Conservation (phyloP, 2,888 invertebrate species). For the Belgica antarctica region DNA sequence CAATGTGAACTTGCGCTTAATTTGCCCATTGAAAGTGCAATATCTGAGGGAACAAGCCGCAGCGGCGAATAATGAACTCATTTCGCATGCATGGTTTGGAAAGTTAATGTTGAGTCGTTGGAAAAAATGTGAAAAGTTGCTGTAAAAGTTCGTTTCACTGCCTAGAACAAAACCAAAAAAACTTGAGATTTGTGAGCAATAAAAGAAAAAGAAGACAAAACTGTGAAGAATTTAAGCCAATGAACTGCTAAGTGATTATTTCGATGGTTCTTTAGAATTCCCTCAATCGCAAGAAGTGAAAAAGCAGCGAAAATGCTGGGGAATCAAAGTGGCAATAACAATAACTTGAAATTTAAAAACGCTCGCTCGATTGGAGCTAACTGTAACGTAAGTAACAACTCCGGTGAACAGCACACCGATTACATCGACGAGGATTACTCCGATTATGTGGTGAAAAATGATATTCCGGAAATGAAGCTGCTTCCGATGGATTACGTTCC, state of each 20-base stretch:
- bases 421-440: constrained; percentile 50
- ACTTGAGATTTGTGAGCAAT: background rate
- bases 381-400: background rate
- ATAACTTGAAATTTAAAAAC: constrained; percentile 22
- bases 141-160: background rate
- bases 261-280: background rate
- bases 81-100: background rate
- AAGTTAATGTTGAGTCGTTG: background rate
- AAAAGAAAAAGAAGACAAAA: background rate
- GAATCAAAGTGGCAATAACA: constrained; percentile 25
- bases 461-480: constrained; percentile 54
- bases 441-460: constrained; percentile 46
- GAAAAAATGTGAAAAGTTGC: background rate
- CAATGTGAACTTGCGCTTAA: no score
- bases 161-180: background rate
- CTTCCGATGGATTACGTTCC: constrained; percentile 54
- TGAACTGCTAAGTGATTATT: constrained; percentile 36
- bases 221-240: background rate
- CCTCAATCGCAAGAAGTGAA: background rate
- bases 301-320: constrained; percentile 28
- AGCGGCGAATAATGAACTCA: no score
- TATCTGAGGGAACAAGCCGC: no score
- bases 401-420: constrained; percentile 26
- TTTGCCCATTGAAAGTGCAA: constrained; percentile 2
- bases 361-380: constrained; percentile 22